Evolutionary conservation across 2,888 invertebrate species (phyloP).

Genomic region (Pollenia labialis): DNA sequence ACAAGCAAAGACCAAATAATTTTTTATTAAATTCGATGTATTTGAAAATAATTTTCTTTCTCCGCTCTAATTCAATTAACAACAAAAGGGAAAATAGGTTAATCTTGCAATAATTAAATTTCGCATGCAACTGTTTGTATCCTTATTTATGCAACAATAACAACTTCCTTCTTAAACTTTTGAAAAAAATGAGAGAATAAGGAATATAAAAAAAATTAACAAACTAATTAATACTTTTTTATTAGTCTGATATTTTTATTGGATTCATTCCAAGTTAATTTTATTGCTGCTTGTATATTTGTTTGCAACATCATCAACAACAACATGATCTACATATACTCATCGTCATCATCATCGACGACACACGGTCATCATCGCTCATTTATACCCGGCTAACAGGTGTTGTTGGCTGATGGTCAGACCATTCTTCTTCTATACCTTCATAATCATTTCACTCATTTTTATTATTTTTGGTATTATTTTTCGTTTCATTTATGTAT

Average conservation of each 20-base stretch:
- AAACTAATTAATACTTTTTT: slow-evolving; percentile 60
- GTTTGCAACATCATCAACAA: slow-evolving; percentile 21
- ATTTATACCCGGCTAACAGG: slow-evolving; percentile 38
- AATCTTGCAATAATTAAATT: slow-evolving; percentile 34
- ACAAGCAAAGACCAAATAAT: slow-evolving; percentile 47
- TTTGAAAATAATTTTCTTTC: slow-evolving; percentile 39
- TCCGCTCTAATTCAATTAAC: slow-evolving; percentile 11
- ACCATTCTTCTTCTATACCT: slow-evolving; percentile 14
- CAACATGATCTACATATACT: not conserved
- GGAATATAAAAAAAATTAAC: not conserved
- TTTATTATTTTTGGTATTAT: slow-evolving; percentile 47
- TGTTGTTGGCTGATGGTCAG: slow-evolving; percentile 42
- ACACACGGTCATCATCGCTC: slow-evolving; percentile 7
- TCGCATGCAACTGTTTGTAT: slow-evolving; percentile 6
- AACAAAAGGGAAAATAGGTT: slow-evolving; percentile 34
- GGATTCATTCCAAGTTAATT: slow-evolving; percentile 42
- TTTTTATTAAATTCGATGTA: slow-evolving; percentile 47
- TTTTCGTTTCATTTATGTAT: not conserved
- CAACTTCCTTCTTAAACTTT: slow-evolving; percentile 38
- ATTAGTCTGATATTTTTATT: slow-evolving; percentile 59
- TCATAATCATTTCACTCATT: slow-evolving; percentile 32
- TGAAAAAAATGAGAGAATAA: slow-evolving; percentile 7
- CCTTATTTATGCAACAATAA: slow-evolving; percentile 21
- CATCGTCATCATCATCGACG: not conserved
- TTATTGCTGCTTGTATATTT: slow-evolving; percentile 33